Evolutionary conservation across 2,113 vertebrate genomes (phyloP).

Genomic region (Telmatochromis sp.): DNA sequence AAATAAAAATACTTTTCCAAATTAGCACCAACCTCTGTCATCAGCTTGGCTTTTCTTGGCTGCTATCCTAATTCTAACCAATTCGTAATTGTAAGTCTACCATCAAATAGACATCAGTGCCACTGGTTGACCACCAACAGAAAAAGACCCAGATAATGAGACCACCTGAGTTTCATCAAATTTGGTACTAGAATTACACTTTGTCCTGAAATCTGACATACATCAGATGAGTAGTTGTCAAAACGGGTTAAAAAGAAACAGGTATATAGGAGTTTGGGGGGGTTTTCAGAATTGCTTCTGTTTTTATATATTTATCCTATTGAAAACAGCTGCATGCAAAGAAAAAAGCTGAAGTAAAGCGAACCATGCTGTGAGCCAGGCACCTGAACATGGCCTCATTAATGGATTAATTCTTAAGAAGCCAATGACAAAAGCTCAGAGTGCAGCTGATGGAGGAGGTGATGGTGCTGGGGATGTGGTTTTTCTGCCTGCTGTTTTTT

Average conservation of each 20-base stretch:
- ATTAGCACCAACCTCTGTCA: background rate
- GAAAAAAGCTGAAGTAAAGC: background rate
- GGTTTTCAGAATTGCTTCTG: background rate
- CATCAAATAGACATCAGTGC: background rate
- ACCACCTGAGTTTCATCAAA: background rate
- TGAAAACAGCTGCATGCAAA: background rate
- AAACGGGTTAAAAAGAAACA: background rate
- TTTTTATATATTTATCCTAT: background rate
- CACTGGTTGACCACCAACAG: background rate
- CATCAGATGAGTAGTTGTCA: background rate
- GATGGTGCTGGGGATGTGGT: background rate
- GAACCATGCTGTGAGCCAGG: background rate
- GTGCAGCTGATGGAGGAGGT: background rate
- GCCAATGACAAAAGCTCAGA: background rate
- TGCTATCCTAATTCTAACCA: background rate
- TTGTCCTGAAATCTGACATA: background rate
- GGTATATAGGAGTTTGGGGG: background rate
- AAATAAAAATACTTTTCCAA: background rate
- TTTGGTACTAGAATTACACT: background rate
- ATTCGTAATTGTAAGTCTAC: background rate
- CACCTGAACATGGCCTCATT: background rate
- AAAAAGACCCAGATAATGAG: background rate
- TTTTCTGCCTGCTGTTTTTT: background rate
- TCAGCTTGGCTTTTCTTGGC: background rate
- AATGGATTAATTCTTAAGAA: background rate